Conservation (phyloP, 2,113 vertebrate genomes). For the Labeo rohita region DNA sequence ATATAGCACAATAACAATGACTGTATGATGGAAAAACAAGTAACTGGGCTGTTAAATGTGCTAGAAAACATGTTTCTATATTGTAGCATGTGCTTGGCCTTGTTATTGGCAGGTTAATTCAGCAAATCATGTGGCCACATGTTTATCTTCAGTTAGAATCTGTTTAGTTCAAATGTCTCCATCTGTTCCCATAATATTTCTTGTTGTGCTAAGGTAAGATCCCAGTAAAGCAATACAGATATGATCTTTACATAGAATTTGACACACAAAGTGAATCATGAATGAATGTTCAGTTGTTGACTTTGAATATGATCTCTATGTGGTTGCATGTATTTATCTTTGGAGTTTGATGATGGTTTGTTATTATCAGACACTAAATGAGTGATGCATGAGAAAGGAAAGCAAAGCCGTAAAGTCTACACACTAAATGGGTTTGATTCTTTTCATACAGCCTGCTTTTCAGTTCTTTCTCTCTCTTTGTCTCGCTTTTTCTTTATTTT, state of each 20-base stretch:
- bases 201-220: background rate
- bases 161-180: background rate
- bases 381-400: conserved; percentile 57
- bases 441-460: conserved; percentile 20
- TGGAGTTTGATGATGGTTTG: conserved; percentile 23
- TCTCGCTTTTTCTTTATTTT: conserved; percentile 32
- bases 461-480: conserved; percentile 36
- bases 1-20: background rate
- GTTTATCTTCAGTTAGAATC: background rate
- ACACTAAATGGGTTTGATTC: conserved; percentile 53
- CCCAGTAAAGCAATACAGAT: background rate
- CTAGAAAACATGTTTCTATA: background rate
- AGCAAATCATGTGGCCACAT: background rate
- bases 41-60: background rate
- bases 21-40: background rate
- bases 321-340: conserved; percentile 47
- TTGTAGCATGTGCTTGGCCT: background rate
- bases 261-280: background rate
- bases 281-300: background rate
- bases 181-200: conserved; percentile 1
- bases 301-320: conserved; percentile 29
- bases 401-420: conserved; percentile 16
- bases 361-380: conserved; percentile 44
- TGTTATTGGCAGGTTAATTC: background rate
- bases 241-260: background rate